Evolutionary conservation across 2,888 invertebrate genomes (phyloP).

Genomic region (Cephus pygmeus): DNA sequence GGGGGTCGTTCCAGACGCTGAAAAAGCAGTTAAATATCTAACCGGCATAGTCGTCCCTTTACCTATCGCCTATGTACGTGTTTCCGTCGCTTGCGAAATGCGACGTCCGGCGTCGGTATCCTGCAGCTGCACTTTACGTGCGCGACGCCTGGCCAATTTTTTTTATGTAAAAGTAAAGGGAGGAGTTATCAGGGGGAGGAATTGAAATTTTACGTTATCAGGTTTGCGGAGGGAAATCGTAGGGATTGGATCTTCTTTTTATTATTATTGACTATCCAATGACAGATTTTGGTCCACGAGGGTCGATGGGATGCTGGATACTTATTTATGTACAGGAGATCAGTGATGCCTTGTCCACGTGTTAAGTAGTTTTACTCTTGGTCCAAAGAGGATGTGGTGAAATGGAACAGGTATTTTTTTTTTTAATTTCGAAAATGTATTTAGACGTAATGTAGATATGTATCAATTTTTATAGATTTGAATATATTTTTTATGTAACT

Average conservation of each 20-base stretch:
- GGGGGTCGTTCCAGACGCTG: conserved; percentile 20
- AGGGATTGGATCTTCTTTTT: too few relatives aligned
- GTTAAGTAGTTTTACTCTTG: background rate
- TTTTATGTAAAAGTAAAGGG: too few relatives aligned
- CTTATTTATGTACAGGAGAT: background rate
- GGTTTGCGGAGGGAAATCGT: too few relatives aligned
- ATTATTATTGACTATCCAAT: too few relatives aligned
- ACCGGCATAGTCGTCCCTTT: background rate
- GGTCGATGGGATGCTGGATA: background rate
- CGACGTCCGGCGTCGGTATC: background rate
- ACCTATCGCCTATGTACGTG: background rate
- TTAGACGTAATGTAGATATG: background rate
- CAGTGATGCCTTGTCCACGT: background rate
- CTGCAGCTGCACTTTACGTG: background rate
- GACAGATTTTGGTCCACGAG: too few relatives aligned
- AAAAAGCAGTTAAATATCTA: conserved; percentile 37
- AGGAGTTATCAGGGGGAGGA: too few relatives aligned
- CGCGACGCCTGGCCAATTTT: too few relatives aligned
- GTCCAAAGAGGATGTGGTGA: background rate
- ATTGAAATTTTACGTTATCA: background rate
- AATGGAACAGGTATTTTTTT: background rate
- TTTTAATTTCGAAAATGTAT: background rate
- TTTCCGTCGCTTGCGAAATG: background rate
- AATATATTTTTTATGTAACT: background rate
- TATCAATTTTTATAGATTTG: background rate